Percentiles rank a stretch among this genome's conserved stretches.
Conservation (phyloP, 1,140 invertebrate species). For the Lethrus apterus region DNA sequence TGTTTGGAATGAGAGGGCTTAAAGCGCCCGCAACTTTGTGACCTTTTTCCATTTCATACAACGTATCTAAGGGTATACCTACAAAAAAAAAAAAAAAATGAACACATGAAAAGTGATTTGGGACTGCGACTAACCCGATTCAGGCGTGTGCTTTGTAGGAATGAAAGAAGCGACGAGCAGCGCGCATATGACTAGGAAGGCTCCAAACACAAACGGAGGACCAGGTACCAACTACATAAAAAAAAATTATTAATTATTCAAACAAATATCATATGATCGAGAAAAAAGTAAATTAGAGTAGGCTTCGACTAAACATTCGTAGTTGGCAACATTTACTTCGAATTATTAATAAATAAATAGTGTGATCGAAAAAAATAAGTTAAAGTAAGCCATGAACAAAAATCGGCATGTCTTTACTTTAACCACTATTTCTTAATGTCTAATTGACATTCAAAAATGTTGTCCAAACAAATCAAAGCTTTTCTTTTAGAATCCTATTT, state of each 20-base stretch:
- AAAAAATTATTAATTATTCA: conserved; percentile 14
- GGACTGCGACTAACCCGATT: conserved; percentile 27
- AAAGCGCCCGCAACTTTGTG: conserved; percentile 67
- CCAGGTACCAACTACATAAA: conserved; percentile 72
- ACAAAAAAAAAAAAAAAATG: conserved; percentile 24
- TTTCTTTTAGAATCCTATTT: too few relatives aligned
- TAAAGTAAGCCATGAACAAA: too few relatives aligned
- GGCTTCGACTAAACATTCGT: too few relatives aligned
- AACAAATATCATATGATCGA: too few relatives aligned
- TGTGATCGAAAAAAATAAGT: too few relatives aligned
- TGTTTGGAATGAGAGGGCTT: conserved; percentile 66
- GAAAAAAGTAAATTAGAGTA: too few relatives aligned
- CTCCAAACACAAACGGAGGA: conserved; percentile 99
- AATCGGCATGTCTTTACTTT: too few relatives aligned
- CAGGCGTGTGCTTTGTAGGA: conserved; percentile 32
- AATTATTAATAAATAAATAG: too few relatives aligned
- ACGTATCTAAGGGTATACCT: conserved; percentile 65
- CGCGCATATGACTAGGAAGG: conserved; percentile 91
- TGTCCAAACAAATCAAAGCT: too few relatives aligned
- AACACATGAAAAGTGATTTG: not conserved
- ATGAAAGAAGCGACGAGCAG: conserved; percentile 39
- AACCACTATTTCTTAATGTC: too few relatives aligned
- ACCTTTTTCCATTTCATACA: conserved; percentile 68
- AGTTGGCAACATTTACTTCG: too few relatives aligned
- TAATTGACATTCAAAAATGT: too few relatives aligned